Base-by-base conservation (phyloP, 2,797 vertebrate genomes). In the Halcyon leucocephala region DNA sequence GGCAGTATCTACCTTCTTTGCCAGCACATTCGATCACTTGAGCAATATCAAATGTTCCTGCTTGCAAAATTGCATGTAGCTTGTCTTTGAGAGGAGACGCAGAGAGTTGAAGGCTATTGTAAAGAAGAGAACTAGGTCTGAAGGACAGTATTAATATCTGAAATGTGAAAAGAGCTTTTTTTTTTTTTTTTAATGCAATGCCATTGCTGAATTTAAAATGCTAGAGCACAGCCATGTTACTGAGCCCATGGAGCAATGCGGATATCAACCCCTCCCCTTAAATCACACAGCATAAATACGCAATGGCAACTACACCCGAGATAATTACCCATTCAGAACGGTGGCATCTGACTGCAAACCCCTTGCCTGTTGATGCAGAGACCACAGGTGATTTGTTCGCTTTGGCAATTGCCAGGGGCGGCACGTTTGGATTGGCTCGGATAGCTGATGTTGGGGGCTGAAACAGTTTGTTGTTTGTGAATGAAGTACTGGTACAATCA, bases 281-380 rank as follows among this genome's bases (percentile, higher is more conserved):
- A 66, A 62, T 49, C 26, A 44, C 2, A 0, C 54, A 10, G 55
- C 51, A 54, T 29, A 51, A 49, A 12, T 19, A n/a, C 0, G 1
- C 41, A 6, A 2, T 14, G 41, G 19, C 48, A 24, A 15, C 37
- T n/a, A 7, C 31, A 10, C 3, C 25, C 0, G 22, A 35, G 55
- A 44, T 72, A 72, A 58, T 94, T 97, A 96, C 95, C 96, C 86
- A 8, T 92, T 79, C 77, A 90, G 89, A 60, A 55, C 3, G 15
- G 55, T 1, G 9, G 33, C 46, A 19, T 91, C 90, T 14, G 82
- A 42, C 48, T 35, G 95, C 41, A 64, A 39, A 20, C 9, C 41
- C 16, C 91, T 90, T 64, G 60, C 44, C 29, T n/a, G 90, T 1
- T 2, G 42, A 10, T 15, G 39, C 4, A 17, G 82, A 18, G 19